Evolutionary conservation across 2,888 invertebrate species (phyloP), one percentile per base, ranked within the genome.

Genomic region (Stenichneumon culpator): DNA sequence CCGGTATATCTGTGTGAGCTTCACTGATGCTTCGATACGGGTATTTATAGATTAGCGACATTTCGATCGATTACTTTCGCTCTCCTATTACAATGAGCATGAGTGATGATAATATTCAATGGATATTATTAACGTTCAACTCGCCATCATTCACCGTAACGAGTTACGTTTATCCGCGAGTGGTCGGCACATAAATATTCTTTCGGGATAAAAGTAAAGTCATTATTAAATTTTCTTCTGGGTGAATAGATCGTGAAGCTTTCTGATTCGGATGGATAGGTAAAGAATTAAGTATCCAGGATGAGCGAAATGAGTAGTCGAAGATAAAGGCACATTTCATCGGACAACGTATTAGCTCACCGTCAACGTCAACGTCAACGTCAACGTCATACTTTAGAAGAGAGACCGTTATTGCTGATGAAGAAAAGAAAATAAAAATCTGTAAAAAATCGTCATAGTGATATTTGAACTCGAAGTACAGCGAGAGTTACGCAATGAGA

Each of bases 201-300:
- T 32, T 28, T 28, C 74, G 25, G 39, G 67, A 75, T 60, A 79
- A 83, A 19, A 22, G 7, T 22, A 2, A 44, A 75, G 79, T 83
- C 79, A 83, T 77, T 80, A 80, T 83, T 77, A 72, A 80, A 80
- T 39, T 84, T 77, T 80, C 39, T 50, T 77, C 75, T 32, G 57
- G 32, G n/a, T 9, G 63, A 65, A 16, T 28, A 28, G 65, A 65
- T 65, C 9, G 19, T 65, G 19, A 65, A 65, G n/a, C 65, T 32
- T 65, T 72, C 65, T 39, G 70, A 70, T 72, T 65, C 32, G 9
- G 54, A 54, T 44, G 22, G 22, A 70, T n/a, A 22, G 52, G 16
- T 52, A 52, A 50, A 72, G 52, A 70, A 72, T 36, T 50, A 63
- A 36, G 25, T 6, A 50, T 9, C 14, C n/a, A n/a, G 19, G 16